Conservation (phyloP, 2,113 vertebrate species). For the Meriones unguiculatus region DNA sequence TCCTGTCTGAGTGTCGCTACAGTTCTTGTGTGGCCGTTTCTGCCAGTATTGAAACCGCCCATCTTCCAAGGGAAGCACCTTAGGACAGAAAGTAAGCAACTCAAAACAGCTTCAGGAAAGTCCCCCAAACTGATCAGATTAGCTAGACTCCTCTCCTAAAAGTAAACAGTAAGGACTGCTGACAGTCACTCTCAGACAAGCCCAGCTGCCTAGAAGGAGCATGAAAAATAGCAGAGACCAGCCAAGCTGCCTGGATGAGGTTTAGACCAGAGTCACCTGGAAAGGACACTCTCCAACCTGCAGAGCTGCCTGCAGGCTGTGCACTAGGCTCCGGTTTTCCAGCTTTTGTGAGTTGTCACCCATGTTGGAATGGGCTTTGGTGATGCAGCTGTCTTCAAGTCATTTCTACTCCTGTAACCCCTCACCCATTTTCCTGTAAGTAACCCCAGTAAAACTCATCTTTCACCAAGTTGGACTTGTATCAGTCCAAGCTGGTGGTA, state of each 20-base stretch:
- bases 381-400: not conserved
- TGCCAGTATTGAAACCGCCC: not conserved
- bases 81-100: not conserved
- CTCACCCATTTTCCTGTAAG: not conserved
- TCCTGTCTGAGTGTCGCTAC: rapidly evolving
- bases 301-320: not conserved
- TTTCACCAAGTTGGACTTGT: not conserved
- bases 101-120: not conserved
- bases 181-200: not conserved
- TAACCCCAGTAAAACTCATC: not conserved
- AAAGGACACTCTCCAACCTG: no score
- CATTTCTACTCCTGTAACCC: not conserved
- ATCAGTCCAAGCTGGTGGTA: not conserved
- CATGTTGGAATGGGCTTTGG: not conserved
- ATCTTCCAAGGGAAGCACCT: not conserved
- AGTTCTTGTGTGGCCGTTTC: not conserved
- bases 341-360: not conserved
- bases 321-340: not conserved
- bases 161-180: not conserved
- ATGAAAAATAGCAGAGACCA: not conserved
- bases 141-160: not conserved
- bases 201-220: not conserved
- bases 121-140: not conserved
- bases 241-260: not conserved
- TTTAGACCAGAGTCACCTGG: not conserved